These are phyloP conservation scores for Papilio gigon DNA, from an alignment of 2,888 invertebrate genomes.

Conservation along the genomic window DNA sequence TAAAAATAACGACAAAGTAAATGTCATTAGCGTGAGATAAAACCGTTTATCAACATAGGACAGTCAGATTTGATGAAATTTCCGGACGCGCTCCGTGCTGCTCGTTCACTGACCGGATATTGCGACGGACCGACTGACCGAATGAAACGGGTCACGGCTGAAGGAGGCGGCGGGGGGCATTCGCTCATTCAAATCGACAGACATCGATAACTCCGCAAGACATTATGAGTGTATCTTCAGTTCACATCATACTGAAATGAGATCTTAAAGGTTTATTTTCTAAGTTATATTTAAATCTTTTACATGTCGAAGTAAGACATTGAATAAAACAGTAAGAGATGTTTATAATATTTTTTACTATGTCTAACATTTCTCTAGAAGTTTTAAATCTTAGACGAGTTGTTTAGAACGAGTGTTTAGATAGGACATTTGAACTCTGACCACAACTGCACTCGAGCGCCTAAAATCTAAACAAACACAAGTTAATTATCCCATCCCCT, in stretches of 20 bases:
- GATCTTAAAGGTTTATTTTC: not conserved
- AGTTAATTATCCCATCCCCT: too few species aligned
- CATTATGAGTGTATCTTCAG: not conserved
- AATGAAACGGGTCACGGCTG: conserved; percentile 50
- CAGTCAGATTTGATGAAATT: conserved; percentile 57
- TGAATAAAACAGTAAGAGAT: too few species aligned
- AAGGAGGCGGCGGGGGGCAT: conserved; percentile 40
- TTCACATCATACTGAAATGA: not conserved
- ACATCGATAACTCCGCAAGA: conserved; percentile 27
- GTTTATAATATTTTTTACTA: too few species aligned
- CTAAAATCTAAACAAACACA: too few species aligned
- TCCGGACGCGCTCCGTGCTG: conserved; percentile 49
- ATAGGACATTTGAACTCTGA: too few species aligned
- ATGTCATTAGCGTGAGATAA: conserved; percentile 48
- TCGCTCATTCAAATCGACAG: conserved; percentile 47
- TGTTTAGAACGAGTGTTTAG: too few species aligned
- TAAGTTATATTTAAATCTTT: not conserved
- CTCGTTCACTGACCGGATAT: conserved; percentile 56
- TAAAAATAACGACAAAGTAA: conserved; percentile 31
- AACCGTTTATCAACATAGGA: conserved; percentile 50
- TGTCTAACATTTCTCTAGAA: too few species aligned
- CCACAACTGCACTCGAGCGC: too few species aligned
- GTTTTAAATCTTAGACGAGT: too few species aligned
- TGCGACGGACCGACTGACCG: conserved; percentile 51
- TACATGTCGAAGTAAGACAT: too few species aligned